Percentiles rank a stretch among this genome's conserved stretches.
Evolutionary conservation across 2,113 vertebrate genomes (phyloP).

Genomic region (Syrrhaptes paradoxus): DNA sequence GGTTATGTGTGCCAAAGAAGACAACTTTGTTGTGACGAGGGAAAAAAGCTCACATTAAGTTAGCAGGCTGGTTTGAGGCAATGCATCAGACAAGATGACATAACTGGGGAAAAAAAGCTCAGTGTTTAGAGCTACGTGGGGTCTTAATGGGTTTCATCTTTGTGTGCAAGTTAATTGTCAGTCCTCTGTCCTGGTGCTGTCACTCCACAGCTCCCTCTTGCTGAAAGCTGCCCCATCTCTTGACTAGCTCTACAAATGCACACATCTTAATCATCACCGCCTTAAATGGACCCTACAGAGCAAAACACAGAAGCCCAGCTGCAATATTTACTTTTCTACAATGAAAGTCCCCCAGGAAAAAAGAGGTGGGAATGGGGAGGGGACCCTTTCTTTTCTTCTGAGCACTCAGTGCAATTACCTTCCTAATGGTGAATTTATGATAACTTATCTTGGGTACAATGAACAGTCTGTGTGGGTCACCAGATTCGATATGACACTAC

Average conservation of each 20-base stretch:
- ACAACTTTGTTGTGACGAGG: background rate
- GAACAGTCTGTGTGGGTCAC: background rate
- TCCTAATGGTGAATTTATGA: constrained; percentile 30
- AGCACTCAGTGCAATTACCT: background rate
- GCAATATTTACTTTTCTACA: constrained; percentile 11
- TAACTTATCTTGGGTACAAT: background rate
- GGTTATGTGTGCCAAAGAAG: background rate
- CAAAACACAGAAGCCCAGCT: background rate
- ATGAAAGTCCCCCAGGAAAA: background rate
- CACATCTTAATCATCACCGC: background rate
- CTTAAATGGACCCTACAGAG: background rate
- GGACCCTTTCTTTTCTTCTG: background rate
- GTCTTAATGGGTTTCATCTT: constrained; percentile 5
- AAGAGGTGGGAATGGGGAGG: background rate
- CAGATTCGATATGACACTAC: constrained; percentile 11
- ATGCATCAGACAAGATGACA: background rate
- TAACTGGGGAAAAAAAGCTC: background rate
- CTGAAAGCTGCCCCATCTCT: background rate
- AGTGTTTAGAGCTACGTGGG: background rate
- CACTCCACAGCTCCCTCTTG: constrained; percentile 5
- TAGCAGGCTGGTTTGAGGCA: background rate
- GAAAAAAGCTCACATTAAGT: background rate
- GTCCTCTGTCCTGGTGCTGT: background rate
- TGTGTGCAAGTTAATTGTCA: background rate
- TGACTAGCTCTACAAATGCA: background rate